phyloP scores from a whole-genome alignment of 2,113 vertebrate species.

The Seriola quinqueradiata region DNA sequence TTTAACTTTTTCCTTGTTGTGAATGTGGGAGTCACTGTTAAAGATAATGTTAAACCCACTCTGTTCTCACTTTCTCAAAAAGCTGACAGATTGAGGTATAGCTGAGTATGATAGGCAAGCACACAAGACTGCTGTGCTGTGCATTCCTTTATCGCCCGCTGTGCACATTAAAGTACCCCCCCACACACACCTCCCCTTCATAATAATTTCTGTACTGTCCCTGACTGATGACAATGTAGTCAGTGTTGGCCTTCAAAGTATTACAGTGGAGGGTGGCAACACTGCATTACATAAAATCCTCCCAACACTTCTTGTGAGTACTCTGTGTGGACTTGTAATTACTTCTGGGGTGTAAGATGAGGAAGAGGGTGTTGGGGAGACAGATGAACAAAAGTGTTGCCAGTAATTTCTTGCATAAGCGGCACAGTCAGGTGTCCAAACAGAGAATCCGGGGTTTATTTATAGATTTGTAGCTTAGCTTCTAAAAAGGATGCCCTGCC shows the following conservation, averaged over 20 bases:
- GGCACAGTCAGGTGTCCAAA: constrained; percentile 68
- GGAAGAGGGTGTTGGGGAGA: not conserved
- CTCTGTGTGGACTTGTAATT: constrained; percentile 46
- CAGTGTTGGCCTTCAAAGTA: not conserved
- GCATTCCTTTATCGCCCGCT: not conserved
- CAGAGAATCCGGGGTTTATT: constrained; percentile 62
- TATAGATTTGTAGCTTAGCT: constrained; percentile 62
- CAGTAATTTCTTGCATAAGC: constrained; percentile 68
- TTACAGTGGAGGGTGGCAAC: not conserved
- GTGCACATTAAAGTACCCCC: not conserved
- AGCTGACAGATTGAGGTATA: not conserved
- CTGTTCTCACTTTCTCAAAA: not conserved
- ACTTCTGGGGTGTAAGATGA: constrained; percentile 36
- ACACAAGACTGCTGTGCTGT: too few relatives aligned
- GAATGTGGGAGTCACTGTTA: not conserved
- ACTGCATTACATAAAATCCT: constrained; percentile 16
- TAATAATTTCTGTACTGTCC: not conserved
- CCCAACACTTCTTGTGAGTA: constrained; percentile 15
- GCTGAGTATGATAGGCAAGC: not conserved
- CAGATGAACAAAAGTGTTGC: constrained; percentile 59
- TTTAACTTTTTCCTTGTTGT: too few relatives aligned
- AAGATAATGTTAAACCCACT: too few relatives aligned
- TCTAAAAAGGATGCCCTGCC: constrained; percentile 38
- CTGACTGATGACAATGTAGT: not conserved
- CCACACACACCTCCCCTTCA: not conserved